phyloP scores from a whole-genome alignment of 2,888 invertebrate genomes.

The Epirrita christyi region DNA sequence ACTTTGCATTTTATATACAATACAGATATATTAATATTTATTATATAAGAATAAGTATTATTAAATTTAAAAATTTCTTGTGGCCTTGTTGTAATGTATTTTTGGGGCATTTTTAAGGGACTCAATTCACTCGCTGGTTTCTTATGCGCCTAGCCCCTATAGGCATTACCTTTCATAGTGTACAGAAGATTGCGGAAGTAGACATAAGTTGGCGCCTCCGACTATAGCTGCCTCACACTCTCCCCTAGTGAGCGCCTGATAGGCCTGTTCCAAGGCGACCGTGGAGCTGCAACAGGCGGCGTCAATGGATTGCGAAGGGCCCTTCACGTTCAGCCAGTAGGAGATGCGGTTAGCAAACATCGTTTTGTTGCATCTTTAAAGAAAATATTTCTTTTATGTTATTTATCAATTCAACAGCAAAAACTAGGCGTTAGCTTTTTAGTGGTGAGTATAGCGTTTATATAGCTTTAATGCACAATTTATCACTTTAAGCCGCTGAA shows the following conservation, averaged over 20 bases:
- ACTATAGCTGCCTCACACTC: conserved; percentile 84
- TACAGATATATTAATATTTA: no score
- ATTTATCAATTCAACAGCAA: background rate
- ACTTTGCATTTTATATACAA: no score
- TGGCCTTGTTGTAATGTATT: no score
- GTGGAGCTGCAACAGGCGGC: conserved; percentile 63
- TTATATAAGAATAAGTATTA: no score
- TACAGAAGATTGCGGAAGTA: conserved; percentile 79
- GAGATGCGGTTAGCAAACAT: conserved; percentile 67
- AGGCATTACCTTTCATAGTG: conserved; percentile 59
- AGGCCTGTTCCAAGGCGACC: conserved; percentile 61
- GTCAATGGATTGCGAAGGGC: conserved; percentile 65
- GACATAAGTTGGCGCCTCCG: conserved; percentile 83
- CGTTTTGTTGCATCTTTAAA: conserved; percentile 58
- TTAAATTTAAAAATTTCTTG: no score
- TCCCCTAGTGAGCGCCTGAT: conserved; percentile 55
- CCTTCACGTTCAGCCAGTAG: conserved; percentile 54
- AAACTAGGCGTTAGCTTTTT: background rate
- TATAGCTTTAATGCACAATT: background rate
- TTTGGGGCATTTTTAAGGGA: background rate
- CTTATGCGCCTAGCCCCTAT: background rate
- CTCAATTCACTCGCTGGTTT: background rate
- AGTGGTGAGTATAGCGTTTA: background rate
- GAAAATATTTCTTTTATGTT: background rate
- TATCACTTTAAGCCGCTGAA: no score